Evolutionary conservation across 2,797 vertebrate genomes (phyloP).

Genomic region (Megalops cyprinoides): DNA sequence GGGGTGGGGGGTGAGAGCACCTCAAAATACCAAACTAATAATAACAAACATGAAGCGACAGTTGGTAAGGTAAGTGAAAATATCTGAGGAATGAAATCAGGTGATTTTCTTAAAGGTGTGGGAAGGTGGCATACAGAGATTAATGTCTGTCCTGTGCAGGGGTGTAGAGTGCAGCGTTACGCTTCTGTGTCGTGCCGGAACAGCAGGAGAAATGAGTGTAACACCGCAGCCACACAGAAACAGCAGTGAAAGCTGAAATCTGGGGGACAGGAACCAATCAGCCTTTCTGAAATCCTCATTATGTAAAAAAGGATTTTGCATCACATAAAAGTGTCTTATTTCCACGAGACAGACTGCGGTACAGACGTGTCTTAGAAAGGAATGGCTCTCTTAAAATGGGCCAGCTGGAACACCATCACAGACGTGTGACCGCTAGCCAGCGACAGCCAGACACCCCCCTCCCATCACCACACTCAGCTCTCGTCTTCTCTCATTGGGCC

Average conservation of each 20-base stretch:
- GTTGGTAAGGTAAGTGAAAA: constrained; percentile 34
- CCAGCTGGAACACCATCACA: background rate
- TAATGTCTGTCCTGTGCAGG: background rate
- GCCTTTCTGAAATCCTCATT: background rate
- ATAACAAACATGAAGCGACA: constrained; percentile 45
- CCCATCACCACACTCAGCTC: background rate
- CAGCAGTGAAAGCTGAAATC: constrained; percentile 12
- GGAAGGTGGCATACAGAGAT: constrained; percentile 24
- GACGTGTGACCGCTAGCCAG: background rate
- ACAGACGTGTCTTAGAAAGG: background rate
- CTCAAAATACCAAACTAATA: constrained; percentile 57
- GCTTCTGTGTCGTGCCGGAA: constrained; percentile 23
- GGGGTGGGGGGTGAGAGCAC: constrained; percentile 46
- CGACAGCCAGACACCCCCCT: background rate
- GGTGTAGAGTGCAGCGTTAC: too few species aligned
- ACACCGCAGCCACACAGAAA: constrained; percentile 28
- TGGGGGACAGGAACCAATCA: background rate
- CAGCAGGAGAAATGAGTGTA: constrained; percentile 27
- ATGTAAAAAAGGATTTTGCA: background rate
- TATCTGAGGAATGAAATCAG: constrained; percentile 23
- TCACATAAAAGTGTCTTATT: background rate
- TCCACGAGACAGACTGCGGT: background rate
- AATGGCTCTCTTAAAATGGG: background rate
- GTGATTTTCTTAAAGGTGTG: constrained; percentile 6
- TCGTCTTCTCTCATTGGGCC: background rate